Conservation (phyloP, 1,140 invertebrate genomes). For the Zaprionus capensis region DNA sequence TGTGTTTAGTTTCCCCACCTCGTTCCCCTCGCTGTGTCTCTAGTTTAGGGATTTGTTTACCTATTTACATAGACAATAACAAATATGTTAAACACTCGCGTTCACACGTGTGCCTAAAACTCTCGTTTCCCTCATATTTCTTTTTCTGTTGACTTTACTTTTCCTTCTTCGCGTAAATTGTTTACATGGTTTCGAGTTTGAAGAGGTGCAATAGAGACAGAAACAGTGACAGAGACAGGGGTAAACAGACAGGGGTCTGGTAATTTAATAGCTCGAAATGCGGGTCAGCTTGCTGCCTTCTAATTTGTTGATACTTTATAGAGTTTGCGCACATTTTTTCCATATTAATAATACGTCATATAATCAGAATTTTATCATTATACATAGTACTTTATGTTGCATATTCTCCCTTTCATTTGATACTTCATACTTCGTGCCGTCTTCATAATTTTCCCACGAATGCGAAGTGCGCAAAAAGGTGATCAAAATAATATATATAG, state of each 20-base stretch:
- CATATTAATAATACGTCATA: neutral
- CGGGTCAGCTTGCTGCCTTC: constrained; percentile 66
- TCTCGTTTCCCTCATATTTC: constrained; percentile 15
- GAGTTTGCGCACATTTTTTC: neutral
- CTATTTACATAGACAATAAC: constrained; percentile 76
- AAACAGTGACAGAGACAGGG: neutral
- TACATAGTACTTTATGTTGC: neutral
- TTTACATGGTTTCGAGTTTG: constrained; percentile 48
- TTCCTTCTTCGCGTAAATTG: constrained; percentile 52
- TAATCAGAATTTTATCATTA: neutral
- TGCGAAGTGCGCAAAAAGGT: constrained; percentile 21
- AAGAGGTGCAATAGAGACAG: neutral
- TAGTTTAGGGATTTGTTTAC: constrained; percentile 57
- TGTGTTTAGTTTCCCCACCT: constrained; percentile 36
- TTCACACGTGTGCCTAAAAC: constrained; percentile 64
- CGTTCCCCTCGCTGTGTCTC: constrained; percentile 11
- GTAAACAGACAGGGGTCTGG: constrained; percentile 17
- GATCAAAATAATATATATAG: constrained; percentile 9
- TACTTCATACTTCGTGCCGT: constrained; percentile 30
- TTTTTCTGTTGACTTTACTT: constrained; percentile 64
- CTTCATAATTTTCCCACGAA: constrained; percentile 52
- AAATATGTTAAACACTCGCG: constrained; percentile 62
- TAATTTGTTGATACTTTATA: constrained; percentile 37
- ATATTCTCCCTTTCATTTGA: constrained; percentile 32
- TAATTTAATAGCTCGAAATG: constrained; percentile 73